These are phyloP conservation scores for Theonella swinhoei DNA, from an alignment of 37 sponge, comb jelly and placozoan genomes.

Conservation along the genomic window DNA sequence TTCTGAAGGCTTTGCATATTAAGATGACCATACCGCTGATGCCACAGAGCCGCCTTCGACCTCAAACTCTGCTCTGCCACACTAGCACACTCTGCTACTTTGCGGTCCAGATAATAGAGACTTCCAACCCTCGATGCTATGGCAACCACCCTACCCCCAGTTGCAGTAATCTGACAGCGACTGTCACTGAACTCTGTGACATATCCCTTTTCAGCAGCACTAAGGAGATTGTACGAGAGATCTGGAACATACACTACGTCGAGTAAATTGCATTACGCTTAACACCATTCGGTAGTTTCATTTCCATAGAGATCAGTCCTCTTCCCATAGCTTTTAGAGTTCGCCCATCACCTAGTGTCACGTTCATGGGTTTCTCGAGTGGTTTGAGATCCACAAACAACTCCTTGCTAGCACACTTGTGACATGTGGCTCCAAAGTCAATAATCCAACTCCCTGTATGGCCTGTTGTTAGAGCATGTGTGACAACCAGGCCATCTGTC, in stretches of 20 bases:
- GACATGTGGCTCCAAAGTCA: slow-evolving; percentile 35
- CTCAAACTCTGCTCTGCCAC: background rate
- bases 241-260: slow-evolving; percentile 13
- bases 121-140: background rate
- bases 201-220: slow-evolving; percentile 14
- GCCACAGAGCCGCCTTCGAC: slow-evolving; percentile 65
- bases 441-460: slow-evolving; percentile 2
- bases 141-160: background rate
- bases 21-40: slow-evolving; percentile 51
- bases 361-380: slow-evolving; percentile 2
- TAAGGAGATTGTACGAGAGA: slow-evolving; percentile 29
- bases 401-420: slow-evolving; percentile 9
- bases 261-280: background rate
- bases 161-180: background rate
- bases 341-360: slow-evolving; percentile 19
- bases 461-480: too few species aligned
- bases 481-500: too few species aligned
- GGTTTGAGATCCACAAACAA: background rate
- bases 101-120: slow-evolving; percentile 13
- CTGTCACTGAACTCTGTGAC: background rate
- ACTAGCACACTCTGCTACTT: background rate
- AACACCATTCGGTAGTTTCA: slow-evolving; percentile 4
- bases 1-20: slow-evolving; percentile 30
- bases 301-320: slow-evolving; percentile 7
- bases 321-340: slow-evolving; percentile 6